Conservation (phyloP, 2,113 vertebrate genomes). For the Passer montanus region DNA sequence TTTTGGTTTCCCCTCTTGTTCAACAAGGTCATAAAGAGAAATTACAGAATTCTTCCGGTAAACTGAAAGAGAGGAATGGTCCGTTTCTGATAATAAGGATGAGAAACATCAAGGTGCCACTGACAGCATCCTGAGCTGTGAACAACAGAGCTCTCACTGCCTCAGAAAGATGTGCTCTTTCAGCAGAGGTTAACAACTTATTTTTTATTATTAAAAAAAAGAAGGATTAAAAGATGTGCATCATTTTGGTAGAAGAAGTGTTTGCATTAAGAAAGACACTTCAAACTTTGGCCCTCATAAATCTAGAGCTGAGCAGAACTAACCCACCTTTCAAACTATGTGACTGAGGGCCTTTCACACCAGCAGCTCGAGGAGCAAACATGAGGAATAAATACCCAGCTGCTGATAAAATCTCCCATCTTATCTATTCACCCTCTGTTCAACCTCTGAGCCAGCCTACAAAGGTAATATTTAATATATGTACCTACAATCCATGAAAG, state of each 20-base stretch:
- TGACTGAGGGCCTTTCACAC: neutral
- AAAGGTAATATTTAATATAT: neutral
- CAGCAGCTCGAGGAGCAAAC: rapidly evolving
- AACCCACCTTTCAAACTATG: neutral
- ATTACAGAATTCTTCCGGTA: neutral
- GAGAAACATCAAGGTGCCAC: neutral
- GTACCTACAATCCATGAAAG: neutral
- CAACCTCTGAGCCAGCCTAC: neutral
- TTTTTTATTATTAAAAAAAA: neutral
- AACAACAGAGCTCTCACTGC: neutral
- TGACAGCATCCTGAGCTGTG: neutral
- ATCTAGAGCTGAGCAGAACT: neutral
- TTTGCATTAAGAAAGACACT: neutral
- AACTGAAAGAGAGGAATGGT: neutral
- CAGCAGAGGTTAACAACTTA: neutral
- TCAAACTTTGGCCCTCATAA: neutral
- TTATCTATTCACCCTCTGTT: neutral
- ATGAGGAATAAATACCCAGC: neutral
- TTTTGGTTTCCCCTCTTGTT: neutral
- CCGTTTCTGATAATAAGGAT: neutral
- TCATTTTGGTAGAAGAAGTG: neutral
- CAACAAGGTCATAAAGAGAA: neutral
- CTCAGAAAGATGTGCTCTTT: neutral
- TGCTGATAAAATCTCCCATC: neutral
- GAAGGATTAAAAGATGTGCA: neutral